A percentile compares a stretch with the other conserved stretches of the same genome.
Conservation (phyloP, 2,888 invertebrate species). For the Poecilobothrus nobilitatus region DNA sequence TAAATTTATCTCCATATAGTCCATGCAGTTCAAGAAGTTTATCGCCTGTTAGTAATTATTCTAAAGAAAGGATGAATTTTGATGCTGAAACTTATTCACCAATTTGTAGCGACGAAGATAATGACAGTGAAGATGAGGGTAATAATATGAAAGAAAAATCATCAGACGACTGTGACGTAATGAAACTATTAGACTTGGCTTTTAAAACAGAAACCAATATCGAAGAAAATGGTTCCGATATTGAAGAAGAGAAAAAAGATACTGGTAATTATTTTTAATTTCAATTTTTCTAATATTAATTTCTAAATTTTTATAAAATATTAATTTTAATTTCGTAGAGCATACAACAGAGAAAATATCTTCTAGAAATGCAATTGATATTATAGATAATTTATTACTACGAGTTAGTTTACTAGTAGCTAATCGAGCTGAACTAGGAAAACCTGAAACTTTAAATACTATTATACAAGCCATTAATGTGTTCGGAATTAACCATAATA, state of each 20-base stretch:
- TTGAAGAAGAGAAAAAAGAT: conserved; percentile 39
- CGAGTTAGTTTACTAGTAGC: conserved; percentile 37
- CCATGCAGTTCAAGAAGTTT: conserved; percentile 42
- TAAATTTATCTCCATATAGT: conserved; percentile 34
- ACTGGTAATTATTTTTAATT: conserved; percentile 22
- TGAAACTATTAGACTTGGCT: conserved; percentile 37
- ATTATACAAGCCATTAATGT: conserved; percentile 37
- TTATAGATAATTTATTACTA: conserved; percentile 39
- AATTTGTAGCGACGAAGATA: conserved; percentile 42
- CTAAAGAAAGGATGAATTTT: conserved; percentile 25
- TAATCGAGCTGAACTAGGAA: conserved; percentile 36
- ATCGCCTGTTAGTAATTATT: conserved; percentile 35
- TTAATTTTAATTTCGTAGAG: background rate
- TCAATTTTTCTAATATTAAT: no score
- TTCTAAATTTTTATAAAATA: no score
- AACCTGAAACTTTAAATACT: conserved; percentile 37
- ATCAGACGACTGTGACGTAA: conserved; percentile 32
- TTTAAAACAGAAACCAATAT: conserved; percentile 30
- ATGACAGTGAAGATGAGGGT: conserved; percentile 29
- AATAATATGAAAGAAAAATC: conserved; percentile 13
- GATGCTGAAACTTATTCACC: conserved; percentile 41
- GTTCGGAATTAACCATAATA: conserved; percentile 35
- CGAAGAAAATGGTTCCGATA: conserved; percentile 38
- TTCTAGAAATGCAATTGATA: conserved; percentile 20
- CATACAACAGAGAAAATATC: background rate